phyloP scores from a whole-genome alignment of 1,140 invertebrate species.

The Penaeus chinensis region DNA sequence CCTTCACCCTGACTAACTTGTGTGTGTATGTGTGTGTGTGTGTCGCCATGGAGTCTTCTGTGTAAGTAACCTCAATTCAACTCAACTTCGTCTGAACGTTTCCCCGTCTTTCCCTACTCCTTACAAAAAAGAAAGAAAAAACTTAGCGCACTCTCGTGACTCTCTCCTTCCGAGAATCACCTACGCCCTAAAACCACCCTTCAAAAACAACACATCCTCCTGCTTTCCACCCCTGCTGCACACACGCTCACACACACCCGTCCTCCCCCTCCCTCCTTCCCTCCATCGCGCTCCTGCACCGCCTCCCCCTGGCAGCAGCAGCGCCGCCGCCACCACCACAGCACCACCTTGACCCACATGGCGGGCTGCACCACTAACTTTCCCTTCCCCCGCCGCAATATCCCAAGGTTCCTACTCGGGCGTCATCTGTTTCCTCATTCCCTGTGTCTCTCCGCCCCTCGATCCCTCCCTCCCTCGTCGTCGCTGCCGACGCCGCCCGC shows the following conservation, averaged over 20 bases:
- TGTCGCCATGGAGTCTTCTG: background rate
- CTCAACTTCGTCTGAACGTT: too few species aligned
- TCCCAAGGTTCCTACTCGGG: too few species aligned
- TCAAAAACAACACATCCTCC: too few species aligned
- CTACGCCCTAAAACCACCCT: too few species aligned
- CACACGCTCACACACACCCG: too few species aligned
- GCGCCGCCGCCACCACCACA: background rate
- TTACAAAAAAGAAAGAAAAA: background rate
- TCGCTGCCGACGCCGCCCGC: too few species aligned
- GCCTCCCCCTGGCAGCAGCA: background rate
- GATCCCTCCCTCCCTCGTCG: background rate
- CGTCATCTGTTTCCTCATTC: too few species aligned
- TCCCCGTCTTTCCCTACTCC: too few species aligned
- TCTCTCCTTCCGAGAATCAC: too few species aligned
- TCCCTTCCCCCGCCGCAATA: background rate
- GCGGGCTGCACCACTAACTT: background rate
- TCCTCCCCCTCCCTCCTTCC: background rate
- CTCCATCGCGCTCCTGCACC: background rate
- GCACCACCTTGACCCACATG: constrained; percentile 44
- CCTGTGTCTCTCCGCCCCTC: background rate
- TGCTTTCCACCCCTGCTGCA: too few species aligned
- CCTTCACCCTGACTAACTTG: too few species aligned
- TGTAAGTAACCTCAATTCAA: background rate
- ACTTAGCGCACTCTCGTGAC: background rate
- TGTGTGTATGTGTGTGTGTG: too few species aligned